Percentiles rank a stretch among this genome's conserved stretches.
phyloP scores from a whole-genome alignment of 35 echinoderm and acorn worm genomes.

The Eucidaris tribuloides region DNA sequence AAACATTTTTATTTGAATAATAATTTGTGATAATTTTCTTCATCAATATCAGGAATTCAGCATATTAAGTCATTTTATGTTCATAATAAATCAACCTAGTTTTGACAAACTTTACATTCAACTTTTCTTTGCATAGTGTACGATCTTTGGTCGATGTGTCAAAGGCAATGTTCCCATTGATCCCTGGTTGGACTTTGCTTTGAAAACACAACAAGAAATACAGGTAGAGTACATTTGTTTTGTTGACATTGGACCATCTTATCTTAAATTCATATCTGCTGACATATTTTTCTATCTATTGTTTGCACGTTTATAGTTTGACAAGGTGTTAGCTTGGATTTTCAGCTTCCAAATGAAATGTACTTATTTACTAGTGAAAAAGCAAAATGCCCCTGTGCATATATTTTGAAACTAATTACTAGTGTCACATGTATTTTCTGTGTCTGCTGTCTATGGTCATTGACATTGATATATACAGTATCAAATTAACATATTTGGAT shows the following conservation, averaged over 20 bases:
- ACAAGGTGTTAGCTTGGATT: background rate
- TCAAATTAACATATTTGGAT: too few species aligned
- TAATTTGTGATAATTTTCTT: too few species aligned
- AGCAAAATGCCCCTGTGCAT: background rate
- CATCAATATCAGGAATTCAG: too few species aligned
- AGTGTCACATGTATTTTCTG: too few species aligned
- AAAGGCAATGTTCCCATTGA: slow-evolving; percentile 66
- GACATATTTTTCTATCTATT: background rate
- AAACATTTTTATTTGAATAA: too few species aligned
- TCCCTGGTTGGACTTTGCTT: slow-evolving; percentile 74
- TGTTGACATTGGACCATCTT: background rate
- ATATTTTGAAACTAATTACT: too few species aligned
- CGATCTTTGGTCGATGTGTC: slow-evolving; percentile 48
- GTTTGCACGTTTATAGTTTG: background rate
- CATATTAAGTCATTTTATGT: too few species aligned
- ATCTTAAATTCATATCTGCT: background rate
- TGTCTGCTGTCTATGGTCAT: too few species aligned
- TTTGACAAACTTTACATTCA: too few species aligned
- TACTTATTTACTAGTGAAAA: background rate
- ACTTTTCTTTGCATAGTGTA: slow-evolving; percentile 49
- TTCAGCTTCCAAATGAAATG: background rate
- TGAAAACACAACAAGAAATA: slow-evolving; percentile 83
- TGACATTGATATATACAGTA: too few species aligned
- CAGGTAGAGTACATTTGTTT: slow-evolving; percentile 47
- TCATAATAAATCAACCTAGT: too few species aligned